Conservation (phyloP, 2,113 vertebrate genomes). For the Carollia perspicillata region DNA sequence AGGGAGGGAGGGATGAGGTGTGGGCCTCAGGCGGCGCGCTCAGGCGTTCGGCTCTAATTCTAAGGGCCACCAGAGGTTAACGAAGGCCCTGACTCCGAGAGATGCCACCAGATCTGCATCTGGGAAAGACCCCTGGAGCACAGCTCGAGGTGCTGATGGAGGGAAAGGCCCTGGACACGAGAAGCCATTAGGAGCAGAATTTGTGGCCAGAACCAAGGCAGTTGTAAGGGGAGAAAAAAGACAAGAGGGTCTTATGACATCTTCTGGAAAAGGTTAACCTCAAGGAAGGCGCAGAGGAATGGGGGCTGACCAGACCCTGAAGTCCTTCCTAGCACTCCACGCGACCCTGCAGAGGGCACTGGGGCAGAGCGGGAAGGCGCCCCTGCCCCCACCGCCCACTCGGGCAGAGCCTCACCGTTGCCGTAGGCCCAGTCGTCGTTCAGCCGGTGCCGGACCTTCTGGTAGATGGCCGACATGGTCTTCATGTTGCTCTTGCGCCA, state of each 20-base stretch:
- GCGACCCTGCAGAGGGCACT: not conserved
- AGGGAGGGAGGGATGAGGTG: not conserved
- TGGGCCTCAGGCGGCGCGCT: not conserved
- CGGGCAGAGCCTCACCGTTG: slow-evolving; percentile 83
- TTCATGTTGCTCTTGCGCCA: slow-evolving; percentile 99
- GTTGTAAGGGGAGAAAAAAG: not conserved
- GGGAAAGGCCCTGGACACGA: not conserved
- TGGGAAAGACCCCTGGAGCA: not conserved
- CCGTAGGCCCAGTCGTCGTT: slow-evolving; percentile 99
- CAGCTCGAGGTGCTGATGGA: not conserved
- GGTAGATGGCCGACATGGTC: slow-evolving; percentile 99
- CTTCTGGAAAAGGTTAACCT: not conserved
- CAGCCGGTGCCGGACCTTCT: slow-evolving; percentile 97
- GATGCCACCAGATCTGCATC: not conserved
- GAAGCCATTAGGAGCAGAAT: not conserved
- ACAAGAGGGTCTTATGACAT: not conserved
- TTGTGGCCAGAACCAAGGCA: not conserved
- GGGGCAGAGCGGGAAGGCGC: not conserved
- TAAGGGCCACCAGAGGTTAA: not conserved
- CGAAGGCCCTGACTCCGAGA: not conserved
- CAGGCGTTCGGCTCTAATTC: not conserved
- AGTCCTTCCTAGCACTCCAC: not conserved
- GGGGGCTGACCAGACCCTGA: not conserved
- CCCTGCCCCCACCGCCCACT: fast-evolving
- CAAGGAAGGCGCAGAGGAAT: not conserved